These are phyloP conservation scores for Sebastes umbrosus DNA, from an alignment of 2,797 vertebrate genomes.

Conservation along the genomic window DNA sequence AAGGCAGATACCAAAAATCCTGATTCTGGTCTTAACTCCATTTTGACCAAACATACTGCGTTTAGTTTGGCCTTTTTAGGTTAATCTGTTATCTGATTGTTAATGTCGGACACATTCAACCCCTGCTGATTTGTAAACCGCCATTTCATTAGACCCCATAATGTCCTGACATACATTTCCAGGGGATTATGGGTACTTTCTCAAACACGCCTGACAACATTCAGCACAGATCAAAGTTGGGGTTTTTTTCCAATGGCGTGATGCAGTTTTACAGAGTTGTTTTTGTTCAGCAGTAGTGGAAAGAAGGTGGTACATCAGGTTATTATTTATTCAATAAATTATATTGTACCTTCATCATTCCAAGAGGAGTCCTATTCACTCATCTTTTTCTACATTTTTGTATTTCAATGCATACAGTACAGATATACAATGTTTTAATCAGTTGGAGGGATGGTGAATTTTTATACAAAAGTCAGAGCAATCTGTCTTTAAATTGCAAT, in stretches of 20 bases:
- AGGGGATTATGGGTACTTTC: constrained; percentile 20
- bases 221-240: not conserved
- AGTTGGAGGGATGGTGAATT: not conserved
- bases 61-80: not conserved
- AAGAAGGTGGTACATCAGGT: not conserved
- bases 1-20: not conserved
- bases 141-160: not conserved
- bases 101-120: not conserved
- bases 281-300: not conserved
- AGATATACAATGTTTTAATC: not conserved
- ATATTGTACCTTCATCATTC: not conserved
- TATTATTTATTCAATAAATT: not conserved
- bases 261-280: not conserved
- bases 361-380: not conserved
- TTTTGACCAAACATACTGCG: not conserved
- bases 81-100: not conserved
- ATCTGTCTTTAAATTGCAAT: not conserved
- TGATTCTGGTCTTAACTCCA: not conserved
- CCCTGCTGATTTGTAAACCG: not conserved
- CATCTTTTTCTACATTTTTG: not conserved
- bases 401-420: not conserved
- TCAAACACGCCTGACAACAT: not conserved
- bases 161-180: constrained; percentile 8
- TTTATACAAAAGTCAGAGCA: not conserved
- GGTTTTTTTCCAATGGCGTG: not conserved